phyloP scores from a whole-genome alignment of 2,888 invertebrate genomes.

The Lithophane semibrunnea region DNA sequence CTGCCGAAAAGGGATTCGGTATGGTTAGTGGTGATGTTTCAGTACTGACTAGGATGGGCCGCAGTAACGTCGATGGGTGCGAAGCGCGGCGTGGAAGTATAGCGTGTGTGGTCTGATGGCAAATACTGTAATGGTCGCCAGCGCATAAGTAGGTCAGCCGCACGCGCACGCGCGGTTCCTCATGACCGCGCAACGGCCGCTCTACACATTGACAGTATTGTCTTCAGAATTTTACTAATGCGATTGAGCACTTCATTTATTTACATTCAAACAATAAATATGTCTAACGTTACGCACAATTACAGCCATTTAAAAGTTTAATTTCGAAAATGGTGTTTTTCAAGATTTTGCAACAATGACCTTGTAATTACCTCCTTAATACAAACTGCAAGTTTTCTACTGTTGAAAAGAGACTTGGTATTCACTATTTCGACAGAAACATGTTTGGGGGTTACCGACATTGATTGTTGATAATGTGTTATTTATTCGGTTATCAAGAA shows the following conservation, averaged over 20 bases:
- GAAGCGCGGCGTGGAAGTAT: constrained; percentile 68
- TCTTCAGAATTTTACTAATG: constrained; percentile 63
- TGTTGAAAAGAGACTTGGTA: constrained; percentile 50
- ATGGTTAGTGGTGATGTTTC: constrained; percentile 82
- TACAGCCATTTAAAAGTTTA: constrained; percentile 17
- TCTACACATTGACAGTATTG: constrained; percentile 65
- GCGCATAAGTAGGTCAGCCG: constrained; percentile 86
- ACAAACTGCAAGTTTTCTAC: constrained; percentile 54
- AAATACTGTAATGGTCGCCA: constrained; percentile 76
- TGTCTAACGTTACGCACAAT: constrained; percentile 26
- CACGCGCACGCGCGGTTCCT: constrained; percentile 84
- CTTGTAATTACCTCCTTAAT: constrained; percentile 60
- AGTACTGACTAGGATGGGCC: constrained; percentile 74
- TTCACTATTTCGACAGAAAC: constrained; percentile 50
- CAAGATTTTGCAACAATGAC: constrained; percentile 52
- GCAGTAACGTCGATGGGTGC: constrained; percentile 74
- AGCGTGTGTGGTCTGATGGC: constrained; percentile 80
- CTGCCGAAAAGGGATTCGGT: constrained; percentile 88
- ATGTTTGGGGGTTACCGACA: constrained; percentile 40
- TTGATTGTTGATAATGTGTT: constrained; percentile 30
- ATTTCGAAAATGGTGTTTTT: constrained; percentile 35
- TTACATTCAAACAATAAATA: constrained; percentile 40
- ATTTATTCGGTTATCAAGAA: constrained; percentile 38
- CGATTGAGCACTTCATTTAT: constrained; percentile 39
- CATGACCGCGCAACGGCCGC: constrained; percentile 76